Base-by-base conservation (phyloP, 1,140 invertebrate genomes). In the Mactra quadrangularis region DNA sequence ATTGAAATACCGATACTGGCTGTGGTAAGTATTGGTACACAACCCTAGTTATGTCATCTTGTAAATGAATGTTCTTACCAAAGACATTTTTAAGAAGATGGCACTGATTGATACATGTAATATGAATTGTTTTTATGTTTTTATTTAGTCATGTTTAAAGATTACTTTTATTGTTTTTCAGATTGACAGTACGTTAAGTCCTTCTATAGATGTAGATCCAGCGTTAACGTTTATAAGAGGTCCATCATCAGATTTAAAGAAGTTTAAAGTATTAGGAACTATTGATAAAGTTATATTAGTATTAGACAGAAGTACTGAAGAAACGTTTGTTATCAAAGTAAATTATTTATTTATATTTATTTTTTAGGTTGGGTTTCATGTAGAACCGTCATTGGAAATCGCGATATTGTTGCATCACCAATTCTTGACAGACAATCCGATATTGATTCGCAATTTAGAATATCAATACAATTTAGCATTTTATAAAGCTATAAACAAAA, bases 281-380 rank as follows among this genome's bases (percentile, higher is more conserved):
- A 93, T 96, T 17, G 93, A 94, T 27, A 94, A 94, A 74, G 94
- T 95, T 31, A 94, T 96, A 93, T 92, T 96, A 31, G 95, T 96
- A 31, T 93, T 95, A 82, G 95, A 96, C 89, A 87, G 85, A 59
- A 74, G 70, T 15, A 90, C 89, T 15, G 94, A 96, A 86, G 92
- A 93, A 29, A 95, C 94, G 60, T 95, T 94, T 89, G 94, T 96
- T 72, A 95, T 96, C 87, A 96, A 96, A 94, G 95, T 96, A 92
- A 85, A 77, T 1, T n/a, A 53, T 25, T 27, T 29, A 2, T 75
- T 55, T 17, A 47, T 47, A 9, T 9, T 47, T 47, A 7, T 47
- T 7, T 57, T 13, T 7, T 57, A 27, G 22, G 7, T 57, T 57
- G 22, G 7, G 22, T 57, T 57, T 57, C 22, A 27, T 19, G 7